Evolutionary conservation across 1,140 invertebrate species (phyloP), one percentile per base, ranked within the genome.

Genomic region (Apis dorsata): DNA sequence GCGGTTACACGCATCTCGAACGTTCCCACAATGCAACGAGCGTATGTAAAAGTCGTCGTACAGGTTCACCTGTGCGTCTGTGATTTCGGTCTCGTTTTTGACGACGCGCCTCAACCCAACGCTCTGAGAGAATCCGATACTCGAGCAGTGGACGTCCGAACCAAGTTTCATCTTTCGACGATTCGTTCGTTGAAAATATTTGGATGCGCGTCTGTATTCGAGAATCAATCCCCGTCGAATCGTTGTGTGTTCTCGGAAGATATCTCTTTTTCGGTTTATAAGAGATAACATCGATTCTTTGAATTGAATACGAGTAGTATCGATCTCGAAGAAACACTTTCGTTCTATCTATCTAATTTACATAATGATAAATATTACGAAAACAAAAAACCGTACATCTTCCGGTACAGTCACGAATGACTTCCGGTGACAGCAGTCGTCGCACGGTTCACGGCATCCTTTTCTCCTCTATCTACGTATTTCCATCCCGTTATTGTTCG

Each of bases 1-100:
- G 92, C 89, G 92, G 92, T 92, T 93, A 89, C 91, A 93, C 91
- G 92, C 91, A 91, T 76, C 81, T 62, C 85, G 90, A 91, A 81
- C 88, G 89, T 93, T 93, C 92, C 92, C 92, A 93, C 86, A 86
- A 76, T 91, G 92, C 86, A 79, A 69, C 53, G 24, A 62, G 74
- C 53, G 60, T 55, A 28, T 65, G 69, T 72, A 88, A 88, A 88
- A 88, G 86, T 71, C 84, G 78, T 81, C 62, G 71, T 76, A 63
- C 79, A n/a, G 68, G 74, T 85, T 73, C 57, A 15, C 15, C 24
- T n/a, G 13, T 17, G 57, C 82, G 53, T 53, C 75, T 72, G 65
- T 44, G 62, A 68, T 24, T 76, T 28, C 57, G 28, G 28, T 53
- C 76, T 65, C 57, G 71, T 73, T 68, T 19, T 28, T 53, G 63